A percentile compares a stretch with the other conserved stretches of the same genome.
These are phyloP conservation scores for Hipparchia semele DNA, from an alignment of 2,888 invertebrate species.

Conservation along the genomic window DNA sequence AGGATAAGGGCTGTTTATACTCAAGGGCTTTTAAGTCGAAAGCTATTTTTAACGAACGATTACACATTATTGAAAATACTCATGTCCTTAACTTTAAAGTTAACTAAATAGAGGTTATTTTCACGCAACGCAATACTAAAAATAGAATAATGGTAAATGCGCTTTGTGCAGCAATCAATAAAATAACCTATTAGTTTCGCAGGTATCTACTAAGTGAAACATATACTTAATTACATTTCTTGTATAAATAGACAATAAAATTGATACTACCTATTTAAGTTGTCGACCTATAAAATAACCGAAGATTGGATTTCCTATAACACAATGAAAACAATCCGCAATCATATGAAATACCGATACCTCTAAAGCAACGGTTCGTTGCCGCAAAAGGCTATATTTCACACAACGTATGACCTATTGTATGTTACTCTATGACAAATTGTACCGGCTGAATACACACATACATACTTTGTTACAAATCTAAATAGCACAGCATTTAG, in stretches of 20 bases:
- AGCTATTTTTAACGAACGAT: constrained; percentile 22
- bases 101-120: neutral
- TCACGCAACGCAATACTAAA: neutral
- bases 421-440: constrained; percentile 63
- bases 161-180: too few species aligned
- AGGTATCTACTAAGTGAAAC: neutral
- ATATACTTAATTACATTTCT: neutral
- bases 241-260: constrained; percentile 4
- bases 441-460: constrained; percentile 50
- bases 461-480: constrained; percentile 21
- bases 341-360: constrained; percentile 36
- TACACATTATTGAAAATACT: constrained; percentile 1
- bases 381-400: constrained; percentile 60
- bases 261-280: neutral
- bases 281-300: constrained; percentile 15
- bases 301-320: constrained; percentile 30
- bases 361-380: constrained; percentile 47
- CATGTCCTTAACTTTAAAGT: neutral
- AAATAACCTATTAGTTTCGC: too few species aligned
- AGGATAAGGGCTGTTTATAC: constrained; percentile 30
- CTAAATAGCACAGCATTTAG: constrained; percentile 14
- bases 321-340: constrained; percentile 36
- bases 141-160: neutral
- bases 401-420: constrained; percentile 64
- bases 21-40: constrained; percentile 33